A percentile compares a stretch with the other conserved stretches of the same genome.
phyloP scores from a whole-genome alignment of 2,113 vertebrate species.

The Protobothrops mucrosquamatus region DNA sequence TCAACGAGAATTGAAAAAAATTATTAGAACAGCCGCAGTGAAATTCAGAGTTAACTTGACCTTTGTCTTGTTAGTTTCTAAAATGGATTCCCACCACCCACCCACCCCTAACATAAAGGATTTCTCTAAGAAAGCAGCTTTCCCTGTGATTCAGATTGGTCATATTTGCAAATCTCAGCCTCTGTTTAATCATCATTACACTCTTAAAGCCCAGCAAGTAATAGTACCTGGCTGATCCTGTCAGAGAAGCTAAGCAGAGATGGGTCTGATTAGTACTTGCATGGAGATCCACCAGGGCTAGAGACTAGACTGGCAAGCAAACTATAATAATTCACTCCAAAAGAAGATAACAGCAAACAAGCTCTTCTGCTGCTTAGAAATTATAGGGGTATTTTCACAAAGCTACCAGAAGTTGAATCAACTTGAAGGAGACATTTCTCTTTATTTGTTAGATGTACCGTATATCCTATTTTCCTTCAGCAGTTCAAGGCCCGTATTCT shows the following conservation, averaged over 20 bases:
- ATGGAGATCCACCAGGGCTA: background rate
- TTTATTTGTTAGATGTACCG: background rate
- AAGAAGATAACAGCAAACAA: background rate
- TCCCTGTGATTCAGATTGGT: background rate
- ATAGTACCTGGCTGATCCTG: background rate
- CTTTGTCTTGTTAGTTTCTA: conserved; percentile 49
- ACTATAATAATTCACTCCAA: background rate
- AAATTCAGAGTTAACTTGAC: conserved; percentile 64
- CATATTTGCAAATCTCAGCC: background rate
- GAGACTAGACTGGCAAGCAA: background rate
- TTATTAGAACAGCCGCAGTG: conserved; percentile 47
- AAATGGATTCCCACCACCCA: conserved; percentile 38
- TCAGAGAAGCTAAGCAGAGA: background rate
- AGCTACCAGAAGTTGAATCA: background rate
- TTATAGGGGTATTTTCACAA: background rate
- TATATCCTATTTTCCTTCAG: background rate
- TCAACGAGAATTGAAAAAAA: conserved; percentile 53
- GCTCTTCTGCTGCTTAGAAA: background rate
- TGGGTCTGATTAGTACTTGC: background rate
- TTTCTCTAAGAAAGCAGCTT: conserved; percentile 43
- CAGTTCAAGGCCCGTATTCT: background rate
- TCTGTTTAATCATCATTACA: background rate
- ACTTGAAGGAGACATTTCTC: background rate
- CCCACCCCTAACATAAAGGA: conserved; percentile 50
- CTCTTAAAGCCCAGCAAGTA: background rate